Percentiles rank a stretch among this genome's conserved stretches.
Evolutionary conservation across 2,113 vertebrate genomes (phyloP).

Genomic region (Syrrhaptes paradoxus): DNA sequence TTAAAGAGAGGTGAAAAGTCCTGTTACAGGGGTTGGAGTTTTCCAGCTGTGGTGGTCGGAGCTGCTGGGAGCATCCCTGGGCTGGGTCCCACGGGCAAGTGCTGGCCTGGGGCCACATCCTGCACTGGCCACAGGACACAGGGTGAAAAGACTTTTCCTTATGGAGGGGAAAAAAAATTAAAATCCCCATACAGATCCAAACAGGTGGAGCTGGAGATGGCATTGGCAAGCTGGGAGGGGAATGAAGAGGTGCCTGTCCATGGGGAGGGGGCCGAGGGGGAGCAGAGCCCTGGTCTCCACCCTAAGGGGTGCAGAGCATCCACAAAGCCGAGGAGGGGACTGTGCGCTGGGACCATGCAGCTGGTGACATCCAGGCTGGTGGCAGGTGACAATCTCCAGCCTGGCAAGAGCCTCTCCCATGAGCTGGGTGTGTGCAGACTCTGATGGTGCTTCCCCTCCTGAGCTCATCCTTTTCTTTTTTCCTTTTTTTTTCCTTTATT

Average conservation of each 20-base stretch:
- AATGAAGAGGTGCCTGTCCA: not conserved
- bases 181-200: too few species aligned
- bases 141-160: not conserved
- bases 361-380: rapidly evolving
- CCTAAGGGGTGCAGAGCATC: not conserved
- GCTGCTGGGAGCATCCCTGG: not conserved
- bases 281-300: not conserved
- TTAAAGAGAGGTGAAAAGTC: not conserved
- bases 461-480: not conserved
- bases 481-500: not conserved
- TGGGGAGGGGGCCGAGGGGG: not conserved
- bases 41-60: not conserved
- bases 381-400: not conserved
- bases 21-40: not conserved
- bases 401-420: rapidly evolving
- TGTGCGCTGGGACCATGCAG: rapidly evolving
- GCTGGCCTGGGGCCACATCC: not conserved
- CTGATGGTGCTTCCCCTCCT: not conserved
- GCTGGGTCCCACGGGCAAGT: not conserved
- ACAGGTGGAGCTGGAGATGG: not conserved
- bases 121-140: rapidly evolving
- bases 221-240: not conserved
- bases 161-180: not conserved
- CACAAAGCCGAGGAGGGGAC: not conserved
- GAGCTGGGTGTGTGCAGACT: not conserved